Evolutionary conservation across 2,797 vertebrate genomes (phyloP), one percentile per base, ranked within the genome.

Genomic region (Hippopotamyrus pictus): DNA sequence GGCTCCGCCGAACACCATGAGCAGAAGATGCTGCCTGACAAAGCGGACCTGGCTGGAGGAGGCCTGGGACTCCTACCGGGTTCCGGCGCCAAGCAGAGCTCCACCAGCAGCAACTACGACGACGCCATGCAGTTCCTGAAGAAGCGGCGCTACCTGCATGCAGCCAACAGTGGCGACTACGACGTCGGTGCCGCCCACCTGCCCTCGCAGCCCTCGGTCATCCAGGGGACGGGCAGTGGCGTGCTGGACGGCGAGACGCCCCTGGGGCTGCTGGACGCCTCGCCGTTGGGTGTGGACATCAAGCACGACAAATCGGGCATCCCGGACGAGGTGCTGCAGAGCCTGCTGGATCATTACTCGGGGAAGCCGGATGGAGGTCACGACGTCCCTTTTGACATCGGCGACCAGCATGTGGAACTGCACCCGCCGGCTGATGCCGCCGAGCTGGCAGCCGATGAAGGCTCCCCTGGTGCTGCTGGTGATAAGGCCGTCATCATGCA

Each of bases 41-140:
- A 99, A 92, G 93, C 97, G 88, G 97, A 96, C 92, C 93, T 97
- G 86, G 93, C 94, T 0, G 90, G 93, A 94, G 97, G 98, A 79
- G 91, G 95, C 88, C 95, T 98, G 62, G 94, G 96, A 88, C 97
- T 99, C 91, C 96, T 98, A 92, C 97, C 97, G 92, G 94, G 94
- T 89, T 93, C 96, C 50, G 95, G 94, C 85, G 93, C 95, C 90
- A 99, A 99, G 93, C 95, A 94, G 3, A 96, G 95, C 91, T 96
- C 95, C 9, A 94, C 96, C 92, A 97, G 95, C 96, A 97, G 96
- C 94, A 99, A 97, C 94, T 99, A 99, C 0, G 98, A 99, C 17
- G 98, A 99, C 88, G 99, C 99, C 96, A 98, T 99, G 97, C 99
- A 99, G 94, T 99, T 99, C 92, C 95, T 99, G 87, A 99, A 99